Conservation (phyloP, 2,113 vertebrate genomes). For the Myotis lucifugus region DNA sequence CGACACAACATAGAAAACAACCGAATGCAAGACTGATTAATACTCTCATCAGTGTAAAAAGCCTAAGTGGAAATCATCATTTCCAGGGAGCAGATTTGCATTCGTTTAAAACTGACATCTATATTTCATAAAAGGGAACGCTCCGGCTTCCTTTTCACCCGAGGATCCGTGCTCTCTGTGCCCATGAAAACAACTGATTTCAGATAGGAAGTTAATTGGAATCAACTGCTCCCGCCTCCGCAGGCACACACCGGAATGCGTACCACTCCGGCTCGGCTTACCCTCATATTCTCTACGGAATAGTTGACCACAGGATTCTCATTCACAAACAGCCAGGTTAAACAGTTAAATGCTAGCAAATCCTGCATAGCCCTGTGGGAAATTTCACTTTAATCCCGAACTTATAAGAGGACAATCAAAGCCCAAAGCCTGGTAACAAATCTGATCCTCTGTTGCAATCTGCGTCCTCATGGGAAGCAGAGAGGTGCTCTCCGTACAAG, state of each 20-base stretch:
- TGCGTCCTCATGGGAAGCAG: constrained; percentile 94
- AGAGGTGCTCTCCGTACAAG: constrained; percentile 95
- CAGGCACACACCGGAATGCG: constrained; percentile 86
- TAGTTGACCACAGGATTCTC: constrained; percentile 94
- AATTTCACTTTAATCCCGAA: constrained; percentile 99
- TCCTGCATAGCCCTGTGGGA: constrained; percentile 99
- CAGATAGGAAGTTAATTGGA: constrained; percentile 87
- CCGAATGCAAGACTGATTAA: constrained; percentile 76
- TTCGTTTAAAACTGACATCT: constrained; percentile 78
- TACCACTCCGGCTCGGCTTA: constrained; percentile 90
- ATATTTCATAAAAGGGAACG: constrained; percentile 74
- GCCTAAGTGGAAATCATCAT: constrained; percentile 48
- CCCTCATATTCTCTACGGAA: constrained; percentile 92
- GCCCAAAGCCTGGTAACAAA: constrained; percentile 99
- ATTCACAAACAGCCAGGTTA: constrained; percentile 98
- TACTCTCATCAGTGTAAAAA: constrained; percentile 70
- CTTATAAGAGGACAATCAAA: constrained; percentile 99
- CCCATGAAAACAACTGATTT: constrained; percentile 84
- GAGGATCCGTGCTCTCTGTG: constrained; percentile 77
- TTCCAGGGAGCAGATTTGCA: constrained; percentile 75
- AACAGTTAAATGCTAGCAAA: constrained; percentile 99
- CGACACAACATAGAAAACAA: constrained; percentile 61
- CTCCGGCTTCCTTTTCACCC: constrained; percentile 78
- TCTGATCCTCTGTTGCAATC: constrained; percentile 99
- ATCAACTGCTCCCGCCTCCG: constrained; percentile 85